phyloP scores from a whole-genome alignment of 2,888 invertebrate species.

The Leptinotarsa peninsularis region DNA sequence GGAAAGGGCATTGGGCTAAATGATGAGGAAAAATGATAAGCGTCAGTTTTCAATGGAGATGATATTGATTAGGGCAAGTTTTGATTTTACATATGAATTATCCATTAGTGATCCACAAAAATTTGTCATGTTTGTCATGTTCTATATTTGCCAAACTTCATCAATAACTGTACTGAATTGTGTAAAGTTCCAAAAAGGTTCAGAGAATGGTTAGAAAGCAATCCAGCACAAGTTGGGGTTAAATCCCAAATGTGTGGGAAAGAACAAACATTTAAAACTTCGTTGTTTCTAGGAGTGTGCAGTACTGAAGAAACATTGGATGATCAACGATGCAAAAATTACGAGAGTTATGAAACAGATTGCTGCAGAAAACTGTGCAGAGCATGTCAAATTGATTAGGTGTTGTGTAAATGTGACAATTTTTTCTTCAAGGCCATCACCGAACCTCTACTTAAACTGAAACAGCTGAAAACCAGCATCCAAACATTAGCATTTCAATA shows the following conservation, averaged over 20 bases:
- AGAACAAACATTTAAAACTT: neutral
- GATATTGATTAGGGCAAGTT: neutral
- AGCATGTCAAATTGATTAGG: neutral
- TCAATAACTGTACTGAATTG: slow-evolving; percentile 2
- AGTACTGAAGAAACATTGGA: neutral
- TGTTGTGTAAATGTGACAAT: neutral
- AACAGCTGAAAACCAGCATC: neutral
- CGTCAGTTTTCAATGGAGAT: no score
- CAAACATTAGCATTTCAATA: neutral
- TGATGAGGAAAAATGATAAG: no score
- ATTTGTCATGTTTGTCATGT: neutral
- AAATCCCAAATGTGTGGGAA: neutral
- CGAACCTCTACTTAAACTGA: neutral
- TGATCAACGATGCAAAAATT: neutral
- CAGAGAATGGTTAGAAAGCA: neutral
- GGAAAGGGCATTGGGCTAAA: neutral
- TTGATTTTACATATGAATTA: neutral
- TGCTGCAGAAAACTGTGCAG: neutral
- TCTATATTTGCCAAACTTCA: neutral
- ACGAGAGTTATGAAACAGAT: neutral
- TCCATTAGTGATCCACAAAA: neutral
- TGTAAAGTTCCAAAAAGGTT: neutral
- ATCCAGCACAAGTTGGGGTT: neutral
- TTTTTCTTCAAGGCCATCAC: neutral
- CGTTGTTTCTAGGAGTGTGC: neutral